phyloP scores from a whole-genome alignment of 2,888 invertebrate genomes.

The Geotrupes spiniger region DNA sequence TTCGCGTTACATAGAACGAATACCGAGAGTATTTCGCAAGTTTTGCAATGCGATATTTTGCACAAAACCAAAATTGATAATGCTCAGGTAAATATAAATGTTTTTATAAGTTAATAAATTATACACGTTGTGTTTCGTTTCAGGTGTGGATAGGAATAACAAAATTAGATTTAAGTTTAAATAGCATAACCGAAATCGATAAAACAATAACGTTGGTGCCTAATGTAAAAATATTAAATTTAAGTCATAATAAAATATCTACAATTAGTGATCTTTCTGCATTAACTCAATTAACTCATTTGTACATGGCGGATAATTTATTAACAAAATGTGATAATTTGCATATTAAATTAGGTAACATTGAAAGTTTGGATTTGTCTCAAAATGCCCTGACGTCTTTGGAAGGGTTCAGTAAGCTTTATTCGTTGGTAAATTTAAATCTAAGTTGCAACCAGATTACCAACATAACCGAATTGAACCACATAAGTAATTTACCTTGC shows the following conservation, averaged over 20 bases:
- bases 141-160: slow-evolving; percentile 70
- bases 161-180: slow-evolving; percentile 73
- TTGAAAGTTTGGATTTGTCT: slow-evolving; percentile 79
- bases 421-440: slow-evolving; percentile 82
- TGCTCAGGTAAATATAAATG: slow-evolving; percentile 41
- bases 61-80: slow-evolving; percentile 59
- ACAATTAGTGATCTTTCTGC: slow-evolving; percentile 74
- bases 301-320: slow-evolving; percentile 79
- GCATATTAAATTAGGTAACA: slow-evolving; percentile 83
- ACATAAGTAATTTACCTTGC: slow-evolving; percentile 79
- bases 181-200: slow-evolving; percentile 74
- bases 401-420: slow-evolving; percentile 74
- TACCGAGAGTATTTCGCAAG: slow-evolving; percentile 69
- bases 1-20: slow-evolving; percentile 66
- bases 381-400: slow-evolving; percentile 77
- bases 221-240: slow-evolving; percentile 65
- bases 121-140: slow-evolving; percentile 32
- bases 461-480: slow-evolving; percentile 76
- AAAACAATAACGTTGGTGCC: slow-evolving; percentile 76
- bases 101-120: slow-evolving; percentile 6
- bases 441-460: slow-evolving; percentile 81
- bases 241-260: slow-evolving; percentile 76
- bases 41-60: slow-evolving; percentile 80
- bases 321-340: slow-evolving; percentile 71
- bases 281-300: slow-evolving; percentile 70